Base-by-base conservation (phyloP, 2,888 invertebrate genomes). In the Nemapogon koenigi region DNA sequence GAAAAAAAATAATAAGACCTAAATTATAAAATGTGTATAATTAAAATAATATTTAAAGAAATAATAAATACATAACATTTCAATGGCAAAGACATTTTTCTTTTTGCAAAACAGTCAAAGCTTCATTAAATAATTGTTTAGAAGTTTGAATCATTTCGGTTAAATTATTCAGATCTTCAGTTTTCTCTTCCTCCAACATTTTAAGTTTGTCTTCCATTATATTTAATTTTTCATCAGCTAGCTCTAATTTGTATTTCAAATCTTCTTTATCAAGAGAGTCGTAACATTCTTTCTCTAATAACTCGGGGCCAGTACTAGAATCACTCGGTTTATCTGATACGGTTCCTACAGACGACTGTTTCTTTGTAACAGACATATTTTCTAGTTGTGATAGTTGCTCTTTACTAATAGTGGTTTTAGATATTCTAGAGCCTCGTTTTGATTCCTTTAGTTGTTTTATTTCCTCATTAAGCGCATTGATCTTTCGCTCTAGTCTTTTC, bases 221-320 rank as follows among this genome's bases (percentile, higher is more conserved):
- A 53, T 85, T 83, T 28, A 86, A 70, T 49, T 84, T 85, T 58
- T 88, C 87, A 49, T 87, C 83, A 0, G 86, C 78, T 38, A 88
- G 58, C 52, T 85, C 85, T 38, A 87, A 55, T 50, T 67, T 78
- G 45, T 57, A 76, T 53, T 62, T 71, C 7, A 78, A 49, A 38
- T 69, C 73, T 17, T 75, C 75, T 51, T 60, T 69, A 33, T 73
- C 73, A 4, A 71, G 46, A 29, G 40, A 38, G n/a, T 69, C 70
- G 16, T 55, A 53, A 16, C 40, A 52, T 18, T 66, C 66, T 1
- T 46, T 46, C 13, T 49, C 46, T 27, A 57, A 57, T 7, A 60
- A 54, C 16, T 68, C 67, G 7, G 62, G 53, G 4, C 61, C 52
- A 8, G 56, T 50, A 4, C 25, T 19, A 11, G 52, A 53, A 2